These are phyloP conservation scores for Lagocephalus sceleratus DNA, from an alignment of 2,797 vertebrate genomes.

Conservation along the genomic window DNA sequence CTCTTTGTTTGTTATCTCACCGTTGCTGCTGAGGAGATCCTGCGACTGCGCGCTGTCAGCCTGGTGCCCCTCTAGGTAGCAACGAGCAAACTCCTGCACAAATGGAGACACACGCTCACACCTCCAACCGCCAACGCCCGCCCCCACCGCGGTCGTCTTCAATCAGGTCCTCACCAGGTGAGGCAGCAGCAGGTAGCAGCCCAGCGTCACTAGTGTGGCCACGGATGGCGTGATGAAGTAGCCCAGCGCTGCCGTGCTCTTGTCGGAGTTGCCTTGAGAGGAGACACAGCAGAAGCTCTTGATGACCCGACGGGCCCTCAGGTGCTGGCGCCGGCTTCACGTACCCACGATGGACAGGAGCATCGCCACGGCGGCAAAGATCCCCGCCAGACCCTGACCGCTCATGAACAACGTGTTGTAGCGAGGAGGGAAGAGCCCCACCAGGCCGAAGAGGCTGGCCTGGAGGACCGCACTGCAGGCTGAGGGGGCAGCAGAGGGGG, in stretches of 20 bases:
- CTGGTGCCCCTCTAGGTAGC: constrained; percentile 74
- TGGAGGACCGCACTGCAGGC: constrained; percentile 85
- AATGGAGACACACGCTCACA: background rate
- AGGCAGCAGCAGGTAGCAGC: constrained; percentile 85
- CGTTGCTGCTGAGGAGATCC: constrained; percentile 74
- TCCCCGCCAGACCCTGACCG: constrained; percentile 88
- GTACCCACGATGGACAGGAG: constrained; percentile 87
- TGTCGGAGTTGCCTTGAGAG: constrained; percentile 74
- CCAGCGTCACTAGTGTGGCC: constrained; percentile 80
- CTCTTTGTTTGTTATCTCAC: no score
- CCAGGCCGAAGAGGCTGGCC: constrained; percentile 88
- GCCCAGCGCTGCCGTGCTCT: constrained; percentile 70
- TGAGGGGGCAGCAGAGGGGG: no score
- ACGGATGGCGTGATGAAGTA: constrained; percentile 89
- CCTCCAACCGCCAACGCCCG: no score
- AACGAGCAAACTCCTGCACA: constrained; percentile 83
- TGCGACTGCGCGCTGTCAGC: constrained; percentile 31
- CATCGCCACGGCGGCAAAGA: constrained; percentile 85
- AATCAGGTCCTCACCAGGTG: constrained; percentile 50
- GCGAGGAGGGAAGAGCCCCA: constrained; percentile 81
- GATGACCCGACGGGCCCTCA: background rate
- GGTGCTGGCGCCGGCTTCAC: constrained; percentile 29
- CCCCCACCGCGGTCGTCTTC: no score
- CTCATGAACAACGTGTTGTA: constrained; percentile 92
- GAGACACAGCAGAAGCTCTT: background rate